These are phyloP conservation scores for Nyctalus aviator DNA, from an alignment of 2,797 vertebrate genomes.

Conservation along the genomic window DNA sequence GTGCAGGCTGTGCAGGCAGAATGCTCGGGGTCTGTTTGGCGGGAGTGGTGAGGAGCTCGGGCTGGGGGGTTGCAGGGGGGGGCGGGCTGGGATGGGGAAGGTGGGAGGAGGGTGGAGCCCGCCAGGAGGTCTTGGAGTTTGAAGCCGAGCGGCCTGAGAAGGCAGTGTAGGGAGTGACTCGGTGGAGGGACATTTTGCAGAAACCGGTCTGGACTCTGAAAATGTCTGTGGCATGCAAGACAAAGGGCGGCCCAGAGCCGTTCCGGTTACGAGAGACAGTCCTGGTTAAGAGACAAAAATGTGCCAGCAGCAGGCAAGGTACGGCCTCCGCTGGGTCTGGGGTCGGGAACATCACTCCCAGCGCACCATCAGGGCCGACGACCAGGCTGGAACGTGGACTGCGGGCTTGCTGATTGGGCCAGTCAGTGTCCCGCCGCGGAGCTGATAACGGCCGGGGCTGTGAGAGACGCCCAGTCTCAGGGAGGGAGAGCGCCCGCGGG, in stretches of 20 bases:
- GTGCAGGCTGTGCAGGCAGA: not conserved
- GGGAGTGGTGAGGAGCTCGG: not conserved
- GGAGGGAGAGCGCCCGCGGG: not conserved
- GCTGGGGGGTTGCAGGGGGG: not conserved
- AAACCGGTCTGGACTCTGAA: constrained; percentile 57
- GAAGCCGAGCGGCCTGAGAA: constrained; percentile 22
- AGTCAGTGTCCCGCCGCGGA: not conserved
- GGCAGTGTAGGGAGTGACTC: not conserved
- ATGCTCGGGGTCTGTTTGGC: not conserved
- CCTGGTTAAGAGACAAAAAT: not conserved
- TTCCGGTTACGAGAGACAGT: not conserved
- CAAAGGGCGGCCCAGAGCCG: not conserved
- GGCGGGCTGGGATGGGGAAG: not conserved
- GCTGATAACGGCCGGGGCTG: not conserved
- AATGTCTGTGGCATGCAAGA: not conserved
- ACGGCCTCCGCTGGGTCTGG: not conserved
- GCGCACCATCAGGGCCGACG: not conserved
- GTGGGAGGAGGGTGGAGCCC: not conserved
- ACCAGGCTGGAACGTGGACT: not conserved
- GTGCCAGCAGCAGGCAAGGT: not conserved
- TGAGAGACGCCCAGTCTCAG: not conserved
- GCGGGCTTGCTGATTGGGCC: not conserved
- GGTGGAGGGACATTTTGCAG: constrained; percentile 39
- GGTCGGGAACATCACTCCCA: not conserved
- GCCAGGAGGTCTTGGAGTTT: constrained; percentile 70